A percentile compares a stretch with the other conserved stretches of the same genome.
Conservation (phyloP, 2,797 vertebrate genomes). For the Psittacula derbiana region DNA sequence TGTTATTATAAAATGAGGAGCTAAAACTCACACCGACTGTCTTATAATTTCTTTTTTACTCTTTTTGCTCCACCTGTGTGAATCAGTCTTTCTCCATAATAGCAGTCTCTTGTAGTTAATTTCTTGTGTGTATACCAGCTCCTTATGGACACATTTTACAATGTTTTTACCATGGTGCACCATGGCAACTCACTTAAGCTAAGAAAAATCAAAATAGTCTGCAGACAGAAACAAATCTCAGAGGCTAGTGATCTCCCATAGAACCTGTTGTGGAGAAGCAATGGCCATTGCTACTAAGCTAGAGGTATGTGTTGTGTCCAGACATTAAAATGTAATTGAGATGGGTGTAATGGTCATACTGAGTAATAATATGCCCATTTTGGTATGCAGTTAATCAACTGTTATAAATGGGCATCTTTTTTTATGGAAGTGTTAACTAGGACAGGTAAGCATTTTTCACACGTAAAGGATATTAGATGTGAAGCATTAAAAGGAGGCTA, state of each 20-base stretch:
- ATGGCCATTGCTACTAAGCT: neutral
- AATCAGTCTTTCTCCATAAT: neutral
- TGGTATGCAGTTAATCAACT: neutral
- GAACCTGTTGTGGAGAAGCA: neutral
- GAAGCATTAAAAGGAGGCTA: neutral
- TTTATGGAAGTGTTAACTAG: neutral
- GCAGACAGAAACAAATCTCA: neutral
- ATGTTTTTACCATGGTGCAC: neutral
- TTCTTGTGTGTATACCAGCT: neutral
- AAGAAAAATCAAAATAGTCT: neutral
- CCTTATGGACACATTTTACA: neutral
- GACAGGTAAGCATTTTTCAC: neutral
- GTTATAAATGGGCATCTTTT: neutral
- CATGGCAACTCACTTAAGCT: neutral
- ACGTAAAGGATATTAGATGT: neutral
- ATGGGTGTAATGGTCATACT: neutral
- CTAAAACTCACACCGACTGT: neutral
- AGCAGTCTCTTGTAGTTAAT: neutral
- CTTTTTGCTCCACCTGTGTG: neutral
- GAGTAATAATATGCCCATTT: neutral
- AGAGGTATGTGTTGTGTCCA: neutral
- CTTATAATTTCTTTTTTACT: neutral
- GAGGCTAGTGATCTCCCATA: neutral
- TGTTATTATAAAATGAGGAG: neutral
- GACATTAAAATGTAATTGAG: neutral